Base-by-base conservation (phyloP, 2,888 invertebrate species). In the Lamellibrachia satsuma region DNA sequence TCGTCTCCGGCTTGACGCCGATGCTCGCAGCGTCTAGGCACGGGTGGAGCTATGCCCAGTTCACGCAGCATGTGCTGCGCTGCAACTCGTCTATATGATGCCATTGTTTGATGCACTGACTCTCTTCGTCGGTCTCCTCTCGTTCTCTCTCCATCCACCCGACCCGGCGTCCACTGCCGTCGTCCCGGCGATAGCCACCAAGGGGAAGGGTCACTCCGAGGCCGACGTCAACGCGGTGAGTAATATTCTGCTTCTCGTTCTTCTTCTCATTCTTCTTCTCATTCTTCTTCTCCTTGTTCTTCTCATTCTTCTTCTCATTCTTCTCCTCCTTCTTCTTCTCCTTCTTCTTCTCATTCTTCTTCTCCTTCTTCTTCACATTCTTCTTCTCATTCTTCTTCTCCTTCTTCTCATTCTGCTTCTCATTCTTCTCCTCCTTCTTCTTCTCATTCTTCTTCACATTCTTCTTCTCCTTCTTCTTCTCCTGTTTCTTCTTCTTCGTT, bases 31-130 rank as follows among this genome's bases (percentile, higher is more conserved):
- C 75, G 75, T 75, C 15, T 75, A 15, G 75, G 15, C 75, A 11
- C 75, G 75, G 75, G 75, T 75, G 75, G 75, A 75, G 75, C 75
- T 75, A 75, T 75, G 75, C 75, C 75, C 75, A 15, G 75, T 75
- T n/a, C 22, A 15, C 22, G 75, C 75, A 75, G 75, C 75, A 75
- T 75, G 75, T 22, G 75, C 75, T 75, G 75, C 75, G 75, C 75
- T 0, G 22, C 75, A 15, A 75, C 75, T 75, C 75, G 22, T 3
- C 11, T 22, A 75, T 11, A 75, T 75, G 75, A 75, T 75, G 75
- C 75, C 75, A 75, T 75, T 75, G 75, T 75, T 75, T 75, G 75
- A 75, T 75, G 75, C 75, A 15, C 22, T 75, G 15, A 22, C 75
- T 75, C 75, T 75, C 11, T 4, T 75, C 75, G 75, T 75, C 75